phyloP scores from a whole-genome alignment of 2,888 invertebrate species.

The Meteorus cinctellus region DNA sequence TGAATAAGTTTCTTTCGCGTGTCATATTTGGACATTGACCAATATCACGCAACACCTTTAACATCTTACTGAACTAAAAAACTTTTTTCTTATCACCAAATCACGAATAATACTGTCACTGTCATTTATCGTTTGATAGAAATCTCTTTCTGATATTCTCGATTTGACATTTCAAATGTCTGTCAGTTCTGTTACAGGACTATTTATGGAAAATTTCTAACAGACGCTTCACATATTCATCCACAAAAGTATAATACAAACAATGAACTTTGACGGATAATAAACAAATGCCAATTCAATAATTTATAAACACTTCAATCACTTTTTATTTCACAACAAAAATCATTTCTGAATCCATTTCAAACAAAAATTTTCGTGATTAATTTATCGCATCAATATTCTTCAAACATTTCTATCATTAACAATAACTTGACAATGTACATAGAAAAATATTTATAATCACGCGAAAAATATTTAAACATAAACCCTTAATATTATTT shows the following conservation, averaged over 20 bases:
- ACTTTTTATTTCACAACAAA: constrained; percentile 1
- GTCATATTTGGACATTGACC: constrained; percentile 23
- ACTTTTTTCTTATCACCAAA: background rate
- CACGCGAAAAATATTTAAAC: background rate
- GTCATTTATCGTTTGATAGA: no score
- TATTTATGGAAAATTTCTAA: background rate
- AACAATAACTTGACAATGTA: background rate
- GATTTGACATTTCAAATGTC: no score
- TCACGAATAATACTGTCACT: no score
- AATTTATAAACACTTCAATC: constrained; percentile 14
- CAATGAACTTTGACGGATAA: background rate
- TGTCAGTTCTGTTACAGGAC: no score
- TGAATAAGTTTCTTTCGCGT: background rate
- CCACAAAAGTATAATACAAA: background rate
- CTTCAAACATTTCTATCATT: background rate
- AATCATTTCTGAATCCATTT: background rate
- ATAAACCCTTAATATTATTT: no score
- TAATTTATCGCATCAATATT: background rate
- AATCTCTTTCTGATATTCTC: no score
- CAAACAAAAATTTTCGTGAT: background rate
- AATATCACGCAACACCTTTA: constrained; percentile 21
- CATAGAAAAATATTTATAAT: background rate
- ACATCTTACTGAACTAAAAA: background rate
- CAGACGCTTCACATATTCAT: constrained; percentile 7
- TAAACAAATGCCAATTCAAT: constrained; percentile 17